Evolutionary conservation across 2,797 vertebrate genomes (phyloP).

Genomic region (Stomatorhinus walkeri): DNA sequence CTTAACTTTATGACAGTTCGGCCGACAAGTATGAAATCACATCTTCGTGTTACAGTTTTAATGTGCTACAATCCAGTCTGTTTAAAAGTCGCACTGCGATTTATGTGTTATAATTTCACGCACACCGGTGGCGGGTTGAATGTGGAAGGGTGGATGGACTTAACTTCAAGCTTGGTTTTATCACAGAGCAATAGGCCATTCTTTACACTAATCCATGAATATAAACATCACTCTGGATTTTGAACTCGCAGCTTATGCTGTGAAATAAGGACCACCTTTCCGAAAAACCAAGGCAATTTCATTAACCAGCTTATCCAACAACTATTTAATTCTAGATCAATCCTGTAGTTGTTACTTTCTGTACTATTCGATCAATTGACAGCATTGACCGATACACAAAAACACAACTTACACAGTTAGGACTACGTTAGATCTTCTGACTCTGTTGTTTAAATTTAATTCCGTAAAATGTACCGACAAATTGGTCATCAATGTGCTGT

Average conservation of each 20-base stretch:
- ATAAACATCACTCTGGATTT: neutral
- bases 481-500: conserved; percentile 45
- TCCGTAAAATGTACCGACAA: conserved; percentile 56
- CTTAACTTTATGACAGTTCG: neutral
- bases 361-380: neutral
- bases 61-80: neutral
- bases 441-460: neutral
- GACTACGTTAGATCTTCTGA: neutral
- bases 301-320: neutral
- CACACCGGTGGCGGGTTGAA: neutral
- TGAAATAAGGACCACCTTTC: neutral
- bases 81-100: neutral
- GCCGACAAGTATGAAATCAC: neutral
- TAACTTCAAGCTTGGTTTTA: neutral
- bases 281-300: neutral
- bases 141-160: neutral
- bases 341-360: neutral
- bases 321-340: neutral
- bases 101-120: neutral
- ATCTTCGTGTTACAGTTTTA: neutral
- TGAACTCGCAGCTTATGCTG: neutral
- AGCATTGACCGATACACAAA: neutral
- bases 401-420: neutral
- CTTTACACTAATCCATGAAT: neutral
- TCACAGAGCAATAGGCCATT: neutral